Evolutionary conservation across 2,888 invertebrate genomes (phyloP).

Genomic region (Linyphia triangularis): DNA sequence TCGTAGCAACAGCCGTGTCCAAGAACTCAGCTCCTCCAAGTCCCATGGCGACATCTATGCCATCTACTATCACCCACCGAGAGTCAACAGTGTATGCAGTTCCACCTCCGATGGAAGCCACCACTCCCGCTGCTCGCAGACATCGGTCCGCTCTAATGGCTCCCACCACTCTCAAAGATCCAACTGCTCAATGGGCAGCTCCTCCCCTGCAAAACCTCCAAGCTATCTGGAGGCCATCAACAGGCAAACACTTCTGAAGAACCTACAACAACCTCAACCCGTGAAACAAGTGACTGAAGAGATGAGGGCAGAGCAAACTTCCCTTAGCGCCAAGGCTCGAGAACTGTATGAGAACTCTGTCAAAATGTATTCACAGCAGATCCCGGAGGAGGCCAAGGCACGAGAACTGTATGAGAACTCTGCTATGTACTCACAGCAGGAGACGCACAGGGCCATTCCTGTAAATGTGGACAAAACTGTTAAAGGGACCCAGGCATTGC

Average conservation of each 20-base stretch:
- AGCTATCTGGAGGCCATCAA: conserved; percentile 78
- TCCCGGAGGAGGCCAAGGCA: conserved; percentile 6
- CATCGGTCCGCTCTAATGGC: conserved; percentile 61
- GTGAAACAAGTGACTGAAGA: conserved; percentile 71
- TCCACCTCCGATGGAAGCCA: conserved; percentile 75
- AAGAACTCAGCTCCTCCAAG: conserved; percentile 60
- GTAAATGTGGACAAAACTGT: conserved; percentile 63
- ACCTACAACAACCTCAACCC: conserved; percentile 44
- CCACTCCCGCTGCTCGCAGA: conserved; percentile 68
- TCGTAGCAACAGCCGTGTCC: conserved; percentile 80
- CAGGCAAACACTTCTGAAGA: conserved; percentile 75
- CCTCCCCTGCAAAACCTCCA: conserved; percentile 75
- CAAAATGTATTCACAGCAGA: conserved; percentile 73
- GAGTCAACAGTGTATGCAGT: conserved; percentile 76
- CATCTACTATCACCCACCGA: conserved; percentile 69
- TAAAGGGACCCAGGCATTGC: conserved; percentile 55
- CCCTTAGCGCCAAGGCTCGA: conserved; percentile 77
- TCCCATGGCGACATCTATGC: conserved; percentile 71
- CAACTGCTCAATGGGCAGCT: conserved; percentile 56
- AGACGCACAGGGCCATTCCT: conserved; percentile 75
- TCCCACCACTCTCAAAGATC: conserved; percentile 60
- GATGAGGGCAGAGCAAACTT: conserved; percentile 76
- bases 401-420: neutral
- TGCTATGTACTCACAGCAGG: too few species aligned
- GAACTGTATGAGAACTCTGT: conserved; percentile 78